phyloP scores from a whole-genome alignment of 2,797 vertebrate genomes.

The Xiphophorus birchmanni region DNA sequence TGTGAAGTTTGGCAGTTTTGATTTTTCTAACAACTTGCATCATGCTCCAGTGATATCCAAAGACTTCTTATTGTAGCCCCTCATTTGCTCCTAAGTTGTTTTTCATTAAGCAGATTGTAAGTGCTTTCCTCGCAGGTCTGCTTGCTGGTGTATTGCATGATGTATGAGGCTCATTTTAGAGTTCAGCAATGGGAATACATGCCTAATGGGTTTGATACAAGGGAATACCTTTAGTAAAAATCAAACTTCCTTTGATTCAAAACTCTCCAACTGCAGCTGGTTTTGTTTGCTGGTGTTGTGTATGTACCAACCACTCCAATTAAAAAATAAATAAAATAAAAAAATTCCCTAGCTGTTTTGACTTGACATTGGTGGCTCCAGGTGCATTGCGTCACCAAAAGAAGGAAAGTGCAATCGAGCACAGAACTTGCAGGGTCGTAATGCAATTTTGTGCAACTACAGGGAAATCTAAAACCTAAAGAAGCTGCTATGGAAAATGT shows the following conservation, averaged over 20 bases:
- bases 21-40: background rate
- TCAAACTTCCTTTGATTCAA: slow-evolving; percentile 12
- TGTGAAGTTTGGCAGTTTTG: slow-evolving; percentile 18
- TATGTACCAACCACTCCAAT: background rate
- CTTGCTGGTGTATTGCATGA: slow-evolving; percentile 45
- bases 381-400: background rate
- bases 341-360: slow-evolving; percentile 4
- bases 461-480: slow-evolving; percentile 34
- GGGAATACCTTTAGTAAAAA: slow-evolving; percentile 44
- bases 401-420: slow-evolving; percentile 10
- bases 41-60: slow-evolving; percentile 26
- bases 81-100: slow-evolving; percentile 59
- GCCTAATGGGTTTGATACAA: slow-evolving; percentile 42
- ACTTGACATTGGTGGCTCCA: slow-evolving; percentile 35
- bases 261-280: slow-evolving; percentile 7
- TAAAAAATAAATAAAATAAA: background rate
- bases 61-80: slow-evolving; percentile 22
- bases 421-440: slow-evolving; percentile 38
- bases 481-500: slow-evolving; percentile 41
- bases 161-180: slow-evolving; percentile 67
- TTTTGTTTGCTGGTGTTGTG: background rate
- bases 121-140: slow-evolving; percentile 40
- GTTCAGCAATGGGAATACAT: slow-evolving; percentile 49
- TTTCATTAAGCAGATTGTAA: slow-evolving; percentile 54
- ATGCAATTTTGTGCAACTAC: slow-evolving; percentile 46